Percentiles rank a stretch among this genome's conserved stretches.
These are phyloP conservation scores for Macrobrachium nipponense DNA, from an alignment of 1,140 invertebrate genomes.

Conservation along the genomic window DNA sequence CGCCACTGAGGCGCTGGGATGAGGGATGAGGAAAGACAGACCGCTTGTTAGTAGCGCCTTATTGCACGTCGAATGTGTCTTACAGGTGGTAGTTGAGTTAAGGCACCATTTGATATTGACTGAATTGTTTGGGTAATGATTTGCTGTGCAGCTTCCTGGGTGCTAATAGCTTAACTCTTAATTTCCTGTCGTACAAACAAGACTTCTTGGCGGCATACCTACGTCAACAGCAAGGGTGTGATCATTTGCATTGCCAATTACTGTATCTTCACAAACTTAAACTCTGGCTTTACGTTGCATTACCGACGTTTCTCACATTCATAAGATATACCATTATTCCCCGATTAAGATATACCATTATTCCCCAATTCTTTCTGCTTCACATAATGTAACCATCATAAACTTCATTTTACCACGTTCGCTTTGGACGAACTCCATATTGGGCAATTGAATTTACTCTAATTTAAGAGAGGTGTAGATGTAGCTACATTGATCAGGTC, in stretches of 20 bases:
- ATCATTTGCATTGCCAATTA: background rate
- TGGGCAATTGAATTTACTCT: background rate
- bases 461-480: background rate
- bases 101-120: background rate
- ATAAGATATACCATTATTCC: background rate
- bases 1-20: no score
- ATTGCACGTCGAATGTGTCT: background rate
- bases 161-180: no score
- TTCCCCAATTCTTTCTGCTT: background rate
- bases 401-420: background rate
- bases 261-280: no score
- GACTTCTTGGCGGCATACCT: background rate
- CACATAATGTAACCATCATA: conserved; percentile 11
- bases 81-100: background rate
- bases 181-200: no score
- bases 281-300: background rate
- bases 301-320: background rate
- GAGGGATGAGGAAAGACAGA: no score
- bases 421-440: background rate
- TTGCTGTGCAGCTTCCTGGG: no score
- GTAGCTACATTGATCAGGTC: no score
- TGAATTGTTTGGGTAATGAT: background rate
- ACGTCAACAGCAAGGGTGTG: background rate
- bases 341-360: background rate
- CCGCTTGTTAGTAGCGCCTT: background rate